Evolutionary conservation across 2,888 invertebrate species (phyloP), one percentile per base, ranked within the genome.

Genomic region (Nomada lathburiana): DNA sequence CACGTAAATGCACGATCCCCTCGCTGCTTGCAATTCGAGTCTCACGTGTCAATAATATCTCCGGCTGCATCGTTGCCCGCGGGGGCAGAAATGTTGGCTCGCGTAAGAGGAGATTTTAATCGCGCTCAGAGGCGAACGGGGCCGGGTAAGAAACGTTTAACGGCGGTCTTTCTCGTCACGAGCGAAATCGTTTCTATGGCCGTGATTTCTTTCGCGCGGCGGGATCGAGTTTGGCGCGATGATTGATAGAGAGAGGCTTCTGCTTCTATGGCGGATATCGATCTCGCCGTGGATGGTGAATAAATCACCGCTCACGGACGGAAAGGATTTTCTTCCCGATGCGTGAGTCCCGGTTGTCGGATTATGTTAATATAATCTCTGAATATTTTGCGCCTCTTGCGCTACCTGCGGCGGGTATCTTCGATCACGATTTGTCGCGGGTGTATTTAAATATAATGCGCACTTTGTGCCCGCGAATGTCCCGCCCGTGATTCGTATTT

Each of bases 41-140:
- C 64, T 29, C 68, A 11, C 23, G 70, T 75, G 86, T 86, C 86
- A 78, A 86, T 86, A 74, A 81, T 83, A 83, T 83, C 83, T 82
- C 76, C 16, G 59, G 82, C 53, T 69, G 72, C 82, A 79, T 79
- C 82, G 78, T 50, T 44, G 2, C 42, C 52, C 16, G 36, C 26
- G 23, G 55, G 53, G 57, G n/a, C 68, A 70, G 74, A 72, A 68
- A 57, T 52, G 18, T 55, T 26, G 5, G 55, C 11, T 55, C 76
- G 72, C 77, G 82, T 72, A 72, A 55, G 53, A 53, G 47, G 0
- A 26, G 80, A 82, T 75, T 73, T 59, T 74, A 80, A 82, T 82
- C 77, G 57, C 10, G 23, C 52, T 50, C 20, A 16, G 42, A 44
- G 42, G 20, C 5, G 57, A 36, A 67, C 13, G 2, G 55, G 47